Evolutionary conservation across 1,140 invertebrate species (phyloP), one percentile per base, ranked within the genome.

Genomic region (Panonychus citri): DNA sequence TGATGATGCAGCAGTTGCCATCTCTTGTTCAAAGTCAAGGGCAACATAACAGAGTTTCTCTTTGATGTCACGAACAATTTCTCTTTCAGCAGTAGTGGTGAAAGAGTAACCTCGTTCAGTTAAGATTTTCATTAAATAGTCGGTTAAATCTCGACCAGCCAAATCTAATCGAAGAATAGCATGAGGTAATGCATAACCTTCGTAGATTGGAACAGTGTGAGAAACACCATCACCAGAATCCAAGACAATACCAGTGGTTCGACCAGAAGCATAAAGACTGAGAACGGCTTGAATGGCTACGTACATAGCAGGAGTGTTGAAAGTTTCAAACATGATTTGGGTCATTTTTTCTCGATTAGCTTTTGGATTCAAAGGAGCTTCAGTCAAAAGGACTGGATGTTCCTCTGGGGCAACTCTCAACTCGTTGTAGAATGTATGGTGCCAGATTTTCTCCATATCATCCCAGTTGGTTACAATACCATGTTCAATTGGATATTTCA

Each of bases 1-100:
- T 66, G 81, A 83, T 62, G 81, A 79, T 59, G 85, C 83, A 60
- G 85, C 84, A 57, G 84, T 88, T 64, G 81, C 82, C 86, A 91
- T 91, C 74, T 91, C 87, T 73, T 89, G 85, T 73, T 91, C 86
- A 68, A 89, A 90, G 74, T 90, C 86, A 26, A 90, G 74, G 51
- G 86, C 87, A 53, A 91, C 83, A 68, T 88, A 88, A 76, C 84
- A 87, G 52, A 88, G 73, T 70, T 88, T 89, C 70, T 88, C 85
- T 72, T 87, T 91, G 27, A 51, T 51, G 26, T 91, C 86, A 64
- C 86, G 77, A 15, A 90, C 85, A 66, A 91, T 90, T 78, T 88
- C 84, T 65, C 82, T 75, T 73, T 88, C 85, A 61, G 83, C 83
- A 59, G 74, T 74, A 56, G 72, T 74, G 56, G 66, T 69, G 63